These are phyloP conservation scores for Hemaris fuciformis DNA, from an alignment of 2,888 invertebrate species.

Conservation along the genomic window DNA sequence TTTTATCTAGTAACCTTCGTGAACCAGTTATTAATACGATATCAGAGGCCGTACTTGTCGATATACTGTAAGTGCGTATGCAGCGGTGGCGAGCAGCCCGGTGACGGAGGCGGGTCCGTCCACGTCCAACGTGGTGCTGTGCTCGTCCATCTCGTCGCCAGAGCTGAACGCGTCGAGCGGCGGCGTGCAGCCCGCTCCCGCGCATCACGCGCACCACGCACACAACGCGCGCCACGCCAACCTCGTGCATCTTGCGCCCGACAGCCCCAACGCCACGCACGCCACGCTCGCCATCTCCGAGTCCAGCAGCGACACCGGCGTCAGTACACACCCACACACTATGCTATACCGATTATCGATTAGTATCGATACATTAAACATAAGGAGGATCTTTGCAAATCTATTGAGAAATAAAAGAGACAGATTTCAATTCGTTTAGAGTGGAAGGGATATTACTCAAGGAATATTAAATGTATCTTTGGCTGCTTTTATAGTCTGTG, in stretches of 20 bases:
- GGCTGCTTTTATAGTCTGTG: no score
- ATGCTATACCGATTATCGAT: neutral
- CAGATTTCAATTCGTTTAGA: no score
- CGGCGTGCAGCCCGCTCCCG: constrained; percentile 15
- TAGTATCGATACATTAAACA: no score
- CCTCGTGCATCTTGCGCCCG: neutral
- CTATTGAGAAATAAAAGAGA: no score
- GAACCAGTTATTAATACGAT: no score
- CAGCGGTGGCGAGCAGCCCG: constrained; percentile 62
- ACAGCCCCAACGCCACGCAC: constrained; percentile 21
- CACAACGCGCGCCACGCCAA: neutral
- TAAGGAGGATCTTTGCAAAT: no score
- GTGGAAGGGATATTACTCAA: no score
- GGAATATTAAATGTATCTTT: no score
- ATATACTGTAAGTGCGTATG: neutral
- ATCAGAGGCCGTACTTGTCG: neutral
- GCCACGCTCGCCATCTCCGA: constrained; percentile 48
- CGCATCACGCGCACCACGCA: constrained; percentile 15
- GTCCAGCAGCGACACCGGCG: constrained; percentile 73
- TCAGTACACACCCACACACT: constrained; percentile 28
- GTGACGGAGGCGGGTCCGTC: constrained; percentile 42
- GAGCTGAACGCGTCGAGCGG: constrained; percentile 51
- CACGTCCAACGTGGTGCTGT: constrained; percentile 43
- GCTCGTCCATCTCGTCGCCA: constrained; percentile 74
- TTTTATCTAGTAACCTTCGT: no score